Evolutionary conservation across 2,888 invertebrate species (phyloP), one percentile per base, ranked within the genome.

Genomic region (Nomada ferruginata): DNA sequence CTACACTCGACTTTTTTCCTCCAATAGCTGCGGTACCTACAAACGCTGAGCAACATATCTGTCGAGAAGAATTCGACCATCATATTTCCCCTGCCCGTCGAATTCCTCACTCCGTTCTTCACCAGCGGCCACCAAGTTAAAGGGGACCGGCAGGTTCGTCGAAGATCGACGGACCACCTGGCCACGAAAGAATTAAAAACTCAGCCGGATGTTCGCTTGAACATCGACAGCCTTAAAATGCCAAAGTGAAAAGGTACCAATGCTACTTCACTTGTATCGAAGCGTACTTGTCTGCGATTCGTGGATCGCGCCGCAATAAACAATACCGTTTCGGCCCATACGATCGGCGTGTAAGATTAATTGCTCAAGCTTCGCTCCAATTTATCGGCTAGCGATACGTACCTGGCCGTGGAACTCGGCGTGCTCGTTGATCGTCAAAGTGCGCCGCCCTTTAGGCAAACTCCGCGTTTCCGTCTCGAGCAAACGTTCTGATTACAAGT

Each of bases 21-120:
- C 7, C 29, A n/a, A 20, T 94, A 97, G 97, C 92, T 97, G 81
- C 95, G 97, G n/a, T 97, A 97, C 93, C 95, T 98, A 57, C 98
- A 99, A 94, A 98, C 98, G 0, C 94, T 99, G 76, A 98, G 96
- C 94, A 97, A 97, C 75, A 98, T 98, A 93, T 97, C 98, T 0
- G 97, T 98, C 0, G 98, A 99, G 94, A 98, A 98, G 94, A 98
- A 98, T 94, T 98, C 98, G 0, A 98, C 98, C 0, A 98, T 99
- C 88, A 97, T 98, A 79, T 98, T 99, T 92, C 98, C 98, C 0
- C 94, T 98, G 87, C 98, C 98, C 0, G 96, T 98, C 94, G 98
- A 98, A 91, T 93, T 97, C 68, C 91, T 97, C 36, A 92, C 93
- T 64, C 94, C 94, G 69, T 96, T 96, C 91, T 89, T 82, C 50